Conservation (phyloP, 2,888 invertebrate genomes). For the Patella pellucida region DNA sequence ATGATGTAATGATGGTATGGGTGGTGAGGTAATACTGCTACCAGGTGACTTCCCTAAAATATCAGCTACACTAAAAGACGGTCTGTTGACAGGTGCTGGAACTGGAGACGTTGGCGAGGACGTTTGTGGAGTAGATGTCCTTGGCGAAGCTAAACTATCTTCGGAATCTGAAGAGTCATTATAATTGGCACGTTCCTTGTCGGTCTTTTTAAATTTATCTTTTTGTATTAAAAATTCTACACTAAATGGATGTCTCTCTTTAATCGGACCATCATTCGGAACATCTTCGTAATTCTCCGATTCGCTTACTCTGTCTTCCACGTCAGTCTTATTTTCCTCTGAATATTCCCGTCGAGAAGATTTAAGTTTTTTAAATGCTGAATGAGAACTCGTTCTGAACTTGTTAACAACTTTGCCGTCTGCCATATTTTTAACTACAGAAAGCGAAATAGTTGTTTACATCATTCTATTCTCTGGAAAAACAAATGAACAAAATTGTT, state of each 20-base stretch:
- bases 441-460: not conserved
- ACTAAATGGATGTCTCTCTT: slow-evolving; percentile 1
- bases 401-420: not conserved
- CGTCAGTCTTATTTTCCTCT: not conserved
- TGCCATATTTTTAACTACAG: not conserved
- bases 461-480: not conserved
- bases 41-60: not conserved
- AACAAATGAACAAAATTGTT: too few relatives aligned
- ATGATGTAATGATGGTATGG: not conserved
- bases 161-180: slow-evolving; percentile 2
- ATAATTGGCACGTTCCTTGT: not conserved
- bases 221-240: slow-evolving; percentile 9
- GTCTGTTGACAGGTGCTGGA: not conserved
- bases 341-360: not conserved
- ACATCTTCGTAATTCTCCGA: not conserved
- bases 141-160: not conserved
- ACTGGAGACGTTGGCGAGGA: not conserved
- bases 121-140: not conserved
- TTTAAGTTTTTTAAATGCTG: slow-evolving; percentile 5
- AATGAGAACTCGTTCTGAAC: slow-evolving; percentile 1
- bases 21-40: not conserved
- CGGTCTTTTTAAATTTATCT: not conserved
- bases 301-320: not conserved
- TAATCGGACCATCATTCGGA: not conserved
- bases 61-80: not conserved